These are phyloP conservation scores for Tenthredo mesomela DNA, from an alignment of 2,888 invertebrate species.

Conservation along the genomic window DNA sequence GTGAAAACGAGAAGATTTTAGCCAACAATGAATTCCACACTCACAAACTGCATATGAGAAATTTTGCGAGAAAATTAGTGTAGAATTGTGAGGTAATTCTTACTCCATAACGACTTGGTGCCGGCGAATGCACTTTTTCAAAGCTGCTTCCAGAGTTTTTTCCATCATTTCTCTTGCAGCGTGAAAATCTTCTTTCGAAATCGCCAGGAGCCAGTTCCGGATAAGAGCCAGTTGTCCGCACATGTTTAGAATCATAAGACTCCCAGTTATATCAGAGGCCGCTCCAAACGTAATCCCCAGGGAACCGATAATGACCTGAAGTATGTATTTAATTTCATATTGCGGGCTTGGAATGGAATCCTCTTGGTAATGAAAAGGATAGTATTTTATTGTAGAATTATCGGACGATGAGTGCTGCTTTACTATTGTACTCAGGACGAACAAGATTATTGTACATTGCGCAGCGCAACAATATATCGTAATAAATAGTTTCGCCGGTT, in stretches of 20 bases:
- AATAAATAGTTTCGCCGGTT: background rate
- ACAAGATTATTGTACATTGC: background rate
- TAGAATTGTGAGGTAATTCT: background rate
- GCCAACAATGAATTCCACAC: background rate
- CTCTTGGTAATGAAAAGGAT: background rate
- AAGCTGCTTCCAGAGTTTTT: background rate
- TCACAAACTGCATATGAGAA: background rate
- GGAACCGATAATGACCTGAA: conserved; percentile 57
- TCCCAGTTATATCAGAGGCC: background rate
- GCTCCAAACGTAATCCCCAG: conserved; percentile 53
- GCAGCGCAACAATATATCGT: background rate
- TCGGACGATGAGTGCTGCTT: background rate
- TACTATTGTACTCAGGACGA: background rate
- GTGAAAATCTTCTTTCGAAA: background rate
- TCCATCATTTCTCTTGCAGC: background rate
- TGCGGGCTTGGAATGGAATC: conserved; percentile 17
- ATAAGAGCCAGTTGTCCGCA: conserved; percentile 17
- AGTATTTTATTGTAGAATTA: background rate
- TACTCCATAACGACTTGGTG: conserved; percentile 37
- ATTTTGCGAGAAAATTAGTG: background rate
- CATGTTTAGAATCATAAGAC: conserved; percentile 17
- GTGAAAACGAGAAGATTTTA: background rate
- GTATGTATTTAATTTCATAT: conserved; percentile 35
- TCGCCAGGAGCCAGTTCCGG: background rate
- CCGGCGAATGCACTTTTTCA: conserved; percentile 23